Conservation (phyloP, 2,113 vertebrate species). For the Bothrops jararaca region DNA sequence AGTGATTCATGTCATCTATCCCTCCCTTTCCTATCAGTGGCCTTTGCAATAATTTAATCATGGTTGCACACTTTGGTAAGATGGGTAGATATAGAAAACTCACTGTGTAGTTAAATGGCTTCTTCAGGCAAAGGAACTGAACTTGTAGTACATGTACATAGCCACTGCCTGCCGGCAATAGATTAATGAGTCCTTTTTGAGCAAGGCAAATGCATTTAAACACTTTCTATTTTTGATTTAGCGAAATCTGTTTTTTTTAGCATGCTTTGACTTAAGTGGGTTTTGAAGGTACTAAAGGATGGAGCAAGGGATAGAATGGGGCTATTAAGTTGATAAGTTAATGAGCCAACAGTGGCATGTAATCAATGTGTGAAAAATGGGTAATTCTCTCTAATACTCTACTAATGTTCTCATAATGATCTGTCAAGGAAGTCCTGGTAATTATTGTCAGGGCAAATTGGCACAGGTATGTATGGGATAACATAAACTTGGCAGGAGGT, state of each 20-base stretch:
- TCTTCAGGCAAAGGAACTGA: slow-evolving; percentile 22
- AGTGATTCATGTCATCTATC: neutral
- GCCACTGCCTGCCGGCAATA: neutral
- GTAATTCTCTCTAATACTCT: slow-evolving; percentile 73
- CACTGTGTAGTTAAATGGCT: neutral
- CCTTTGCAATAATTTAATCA: slow-evolving; percentile 7
- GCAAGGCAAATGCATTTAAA: slow-evolving; percentile 8
- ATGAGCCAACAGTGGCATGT: slow-evolving; percentile 72
- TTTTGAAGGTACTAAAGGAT: slow-evolving; percentile 44
- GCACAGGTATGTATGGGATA: slow-evolving; percentile 59
- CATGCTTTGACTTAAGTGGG: slow-evolving; percentile 32
- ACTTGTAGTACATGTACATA: slow-evolving; percentile 27
- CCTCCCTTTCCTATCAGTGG: neutral
- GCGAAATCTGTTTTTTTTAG: neutral
- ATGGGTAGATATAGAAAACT: neutral
- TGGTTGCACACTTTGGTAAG: neutral
- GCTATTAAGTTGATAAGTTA: slow-evolving; percentile 70
- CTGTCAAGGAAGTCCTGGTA: slow-evolving; percentile 72
- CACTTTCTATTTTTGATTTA: slow-evolving; percentile 26
- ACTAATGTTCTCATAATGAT: slow-evolving; percentile 79
- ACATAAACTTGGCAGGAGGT: slow-evolving; percentile 41
- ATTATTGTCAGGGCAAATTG: slow-evolving; percentile 74
- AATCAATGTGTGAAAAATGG: slow-evolving; percentile 80
- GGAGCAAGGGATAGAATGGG: slow-evolving; percentile 51
- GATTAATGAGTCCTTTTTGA: slow-evolving; percentile 57